Evolutionary conservation across 2,113 vertebrate species (phyloP).

Genomic region (Xenopus borealis): DNA sequence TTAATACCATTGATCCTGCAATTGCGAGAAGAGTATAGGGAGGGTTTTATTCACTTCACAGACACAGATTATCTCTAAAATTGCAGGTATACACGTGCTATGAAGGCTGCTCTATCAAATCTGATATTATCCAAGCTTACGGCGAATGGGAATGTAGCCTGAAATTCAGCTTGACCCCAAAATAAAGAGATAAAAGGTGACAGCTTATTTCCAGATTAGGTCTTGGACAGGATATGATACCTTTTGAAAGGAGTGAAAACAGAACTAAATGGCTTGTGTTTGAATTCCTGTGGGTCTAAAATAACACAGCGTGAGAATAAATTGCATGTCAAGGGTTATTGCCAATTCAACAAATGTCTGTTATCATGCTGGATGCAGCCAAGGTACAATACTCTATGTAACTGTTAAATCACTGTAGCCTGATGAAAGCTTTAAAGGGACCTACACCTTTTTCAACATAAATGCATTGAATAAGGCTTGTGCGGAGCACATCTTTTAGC

Average conservation of each 20-base stretch:
- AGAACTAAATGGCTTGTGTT: conserved; percentile 12
- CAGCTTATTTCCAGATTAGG: conserved; percentile 24
- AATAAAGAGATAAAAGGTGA: conserved; percentile 37
- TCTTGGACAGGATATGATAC: conserved; percentile 12
- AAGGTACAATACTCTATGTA: not conserved
- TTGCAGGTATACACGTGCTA: conserved; percentile 22
- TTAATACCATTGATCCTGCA: conserved; percentile 38
- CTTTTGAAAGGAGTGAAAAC: conserved; percentile 34
- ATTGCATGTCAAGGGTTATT: conserved; percentile 8
- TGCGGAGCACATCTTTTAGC: too few species aligned
- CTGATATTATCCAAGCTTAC: conserved; percentile 26
- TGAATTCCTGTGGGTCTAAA: not conserved
- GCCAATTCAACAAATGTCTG: not conserved
- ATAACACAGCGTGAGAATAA: not conserved
- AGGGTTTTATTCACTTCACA: conserved; percentile 16
- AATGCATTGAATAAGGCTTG: too few species aligned
- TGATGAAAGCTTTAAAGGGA: too few species aligned
- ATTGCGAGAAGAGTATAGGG: conserved; percentile 17
- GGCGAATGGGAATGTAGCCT: conserved; percentile 26
- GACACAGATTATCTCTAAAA: conserved; percentile 26
- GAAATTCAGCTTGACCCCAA: conserved; percentile 33
- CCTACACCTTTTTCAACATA: too few species aligned
- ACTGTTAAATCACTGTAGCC: not conserved
- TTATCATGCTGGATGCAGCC: conserved; percentile 10
- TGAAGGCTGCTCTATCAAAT: conserved; percentile 29